Evolutionary conservation across 2,888 invertebrate genomes (phyloP).

Genomic region (Philaethria dido): DNA sequence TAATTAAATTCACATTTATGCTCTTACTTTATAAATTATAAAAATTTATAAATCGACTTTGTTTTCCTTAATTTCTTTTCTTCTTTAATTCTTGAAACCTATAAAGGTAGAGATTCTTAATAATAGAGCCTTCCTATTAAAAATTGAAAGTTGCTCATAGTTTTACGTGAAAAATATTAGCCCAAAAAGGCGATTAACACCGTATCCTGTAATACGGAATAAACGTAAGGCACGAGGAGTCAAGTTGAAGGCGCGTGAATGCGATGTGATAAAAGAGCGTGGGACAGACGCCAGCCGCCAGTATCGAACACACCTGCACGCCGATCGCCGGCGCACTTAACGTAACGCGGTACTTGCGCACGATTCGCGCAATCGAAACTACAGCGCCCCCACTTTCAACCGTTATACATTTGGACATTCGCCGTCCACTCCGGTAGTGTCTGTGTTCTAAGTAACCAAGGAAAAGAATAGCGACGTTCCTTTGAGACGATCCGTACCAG

Average conservation of each 20-base stretch:
- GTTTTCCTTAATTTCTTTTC: background rate
- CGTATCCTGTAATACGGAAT: conserved; percentile 31
- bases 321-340: conserved; percentile 64
- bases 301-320: conserved; percentile 69
- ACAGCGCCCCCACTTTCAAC: conserved; percentile 56
- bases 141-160: background rate
- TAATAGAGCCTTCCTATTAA: background rate
- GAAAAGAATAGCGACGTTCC: conserved; percentile 53
- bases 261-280: conserved; percentile 78
- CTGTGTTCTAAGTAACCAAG: conserved; percentile 66
- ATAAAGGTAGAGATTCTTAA: background rate
- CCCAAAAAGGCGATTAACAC: conserved; percentile 16
- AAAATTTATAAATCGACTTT: background rate
- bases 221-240: conserved; percentile 54
- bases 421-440: conserved; percentile 66
- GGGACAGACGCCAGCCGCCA: conserved; percentile 72
- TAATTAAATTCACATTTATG: no score
- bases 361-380: conserved; percentile 53
- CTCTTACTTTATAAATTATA: no score
- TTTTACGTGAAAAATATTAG: conserved; percentile 20
- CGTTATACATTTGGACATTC: conserved; percentile 52
- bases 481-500: conserved; percentile 57
- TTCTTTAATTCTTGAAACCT: background rate
- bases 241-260: conserved; percentile 76
- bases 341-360: conserved; percentile 46